A percentile compares a stretch with the other conserved stretches of the same genome.
Conservation (phyloP, 2,888 invertebrate genomes). For the Crioceris asparagi region DNA sequence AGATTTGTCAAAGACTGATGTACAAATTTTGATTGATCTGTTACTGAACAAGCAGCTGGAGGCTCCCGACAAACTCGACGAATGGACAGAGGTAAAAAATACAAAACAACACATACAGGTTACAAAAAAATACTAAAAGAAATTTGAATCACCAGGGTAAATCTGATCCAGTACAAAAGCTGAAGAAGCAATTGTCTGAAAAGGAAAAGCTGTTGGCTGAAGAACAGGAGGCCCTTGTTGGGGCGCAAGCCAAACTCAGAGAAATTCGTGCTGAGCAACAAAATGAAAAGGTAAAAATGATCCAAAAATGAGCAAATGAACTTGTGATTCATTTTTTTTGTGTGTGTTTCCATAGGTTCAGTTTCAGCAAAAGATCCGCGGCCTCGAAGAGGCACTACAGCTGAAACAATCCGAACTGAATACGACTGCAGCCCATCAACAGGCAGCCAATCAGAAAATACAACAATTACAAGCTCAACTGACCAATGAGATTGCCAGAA, state of each 20-base stretch:
- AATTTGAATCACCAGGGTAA: conserved; percentile 46
- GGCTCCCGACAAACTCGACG: conserved; percentile 61
- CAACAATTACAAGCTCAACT: conserved; percentile 53
- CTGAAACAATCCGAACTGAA: conserved; percentile 50
- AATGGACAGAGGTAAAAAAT: conserved; percentile 75
- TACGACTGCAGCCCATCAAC: conserved; percentile 50
- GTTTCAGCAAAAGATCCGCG: conserved; percentile 42
- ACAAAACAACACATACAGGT: too few relatives aligned
- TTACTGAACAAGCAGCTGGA: conserved; percentile 81
- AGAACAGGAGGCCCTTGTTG: conserved; percentile 63
- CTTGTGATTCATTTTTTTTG: too few relatives aligned
- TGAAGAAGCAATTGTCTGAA: conserved; percentile 81
- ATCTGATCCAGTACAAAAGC: conserved; percentile 72
- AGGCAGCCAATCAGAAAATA: conserved; percentile 46
- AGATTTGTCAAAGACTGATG: conserved; percentile 74
- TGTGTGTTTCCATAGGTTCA: conserved; percentile 46
- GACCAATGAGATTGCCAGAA: conserved; percentile 42
- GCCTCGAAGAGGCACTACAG: conserved; percentile 43
- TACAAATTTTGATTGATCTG: conserved; percentile 80
- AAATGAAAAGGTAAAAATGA: conserved; percentile 51
- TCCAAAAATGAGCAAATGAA: too few relatives aligned
- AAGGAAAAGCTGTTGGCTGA: conserved; percentile 68
- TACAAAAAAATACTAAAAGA: neutral
- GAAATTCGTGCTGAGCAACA: conserved; percentile 63
- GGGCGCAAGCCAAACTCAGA: conserved; percentile 66